phyloP scores from a whole-genome alignment of 2,113 vertebrate species.

The Myotis davidii region DNA sequence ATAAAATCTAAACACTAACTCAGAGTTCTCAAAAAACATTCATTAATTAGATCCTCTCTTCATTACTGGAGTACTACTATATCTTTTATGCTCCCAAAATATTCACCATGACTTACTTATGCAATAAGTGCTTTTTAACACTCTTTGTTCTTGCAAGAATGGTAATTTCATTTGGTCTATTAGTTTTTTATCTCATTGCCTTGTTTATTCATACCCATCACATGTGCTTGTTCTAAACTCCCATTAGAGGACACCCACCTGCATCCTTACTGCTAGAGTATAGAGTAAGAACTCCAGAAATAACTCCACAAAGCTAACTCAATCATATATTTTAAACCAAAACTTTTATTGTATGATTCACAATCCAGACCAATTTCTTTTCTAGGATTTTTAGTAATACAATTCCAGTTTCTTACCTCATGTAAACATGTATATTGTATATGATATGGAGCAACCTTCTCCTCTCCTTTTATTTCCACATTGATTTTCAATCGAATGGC shows the following conservation, averaged over 20 bases:
- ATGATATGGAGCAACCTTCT: constrained; percentile 97
- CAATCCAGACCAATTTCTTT: background rate
- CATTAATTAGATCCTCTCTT: background rate
- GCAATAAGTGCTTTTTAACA: background rate
- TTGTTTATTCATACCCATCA: background rate
- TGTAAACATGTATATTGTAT: constrained; percentile 98
- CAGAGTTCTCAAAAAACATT: background rate
- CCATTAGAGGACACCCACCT: background rate
- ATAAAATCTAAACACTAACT: background rate
- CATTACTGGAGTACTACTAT: background rate
- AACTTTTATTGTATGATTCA: background rate
- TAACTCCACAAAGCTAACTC: background rate
- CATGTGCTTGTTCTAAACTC: background rate
- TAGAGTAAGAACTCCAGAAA: background rate
- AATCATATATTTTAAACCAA: background rate
- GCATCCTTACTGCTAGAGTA: background rate
- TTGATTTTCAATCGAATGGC: constrained; percentile 97
- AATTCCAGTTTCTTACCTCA: constrained; percentile 87
- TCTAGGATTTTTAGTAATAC: background rate
- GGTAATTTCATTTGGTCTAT: background rate
- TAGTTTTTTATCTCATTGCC: background rate
- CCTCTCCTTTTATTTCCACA: constrained; percentile 98
- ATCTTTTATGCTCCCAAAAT: background rate
- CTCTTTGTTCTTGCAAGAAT: background rate
- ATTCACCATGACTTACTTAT: background rate